A percentile compares a stretch with the other conserved stretches of the same genome.
Evolutionary conservation across 2,888 invertebrate species (phyloP).

Genomic region (Nebria salina): DNA sequence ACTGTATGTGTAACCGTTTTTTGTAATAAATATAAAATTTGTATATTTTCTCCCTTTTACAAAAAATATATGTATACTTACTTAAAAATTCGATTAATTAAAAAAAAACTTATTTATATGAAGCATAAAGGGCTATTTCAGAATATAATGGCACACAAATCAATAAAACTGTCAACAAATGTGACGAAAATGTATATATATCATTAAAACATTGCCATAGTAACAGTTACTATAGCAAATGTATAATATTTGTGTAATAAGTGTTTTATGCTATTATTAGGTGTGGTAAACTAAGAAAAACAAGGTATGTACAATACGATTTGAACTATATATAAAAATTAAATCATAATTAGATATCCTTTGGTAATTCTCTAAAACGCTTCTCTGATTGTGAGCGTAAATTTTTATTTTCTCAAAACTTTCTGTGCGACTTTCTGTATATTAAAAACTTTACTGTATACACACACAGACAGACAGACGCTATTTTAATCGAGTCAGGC

Average conservation of each 20-base stretch:
- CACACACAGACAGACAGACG: too few species aligned
- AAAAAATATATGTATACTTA: background rate
- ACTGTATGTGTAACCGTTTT: too few species aligned
- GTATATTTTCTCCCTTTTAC: background rate
- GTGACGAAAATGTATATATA: conserved; percentile 4
- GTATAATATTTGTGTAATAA: background rate
- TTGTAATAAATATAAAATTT: too few species aligned
- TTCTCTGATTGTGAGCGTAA: too few species aligned
- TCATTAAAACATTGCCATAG: conserved; percentile 7
- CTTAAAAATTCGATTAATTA: background rate
- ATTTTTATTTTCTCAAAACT: too few species aligned
- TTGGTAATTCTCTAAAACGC: too few species aligned
- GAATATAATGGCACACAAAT: conserved; percentile 11
- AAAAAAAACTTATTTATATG: background rate
- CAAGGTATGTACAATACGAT: background rate
- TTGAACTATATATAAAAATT: background rate
- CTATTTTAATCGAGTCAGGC: too few species aligned
- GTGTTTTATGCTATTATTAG: conserved; percentile 53
- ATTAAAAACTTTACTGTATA: too few species aligned
- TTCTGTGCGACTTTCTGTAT: too few species aligned
- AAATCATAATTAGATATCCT: background rate
- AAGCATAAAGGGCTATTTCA: background rate
- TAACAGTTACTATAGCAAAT: conserved; percentile 26
- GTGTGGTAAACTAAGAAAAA: conserved; percentile 40
- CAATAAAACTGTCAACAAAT: conserved; percentile 25